Percentiles rank a stretch among this genome's conserved stretches.
These are phyloP conservation scores for Pteronura brasiliensis DNA, from an alignment of 2,113 vertebrate genomes.

Conservation along the genomic window DNA sequence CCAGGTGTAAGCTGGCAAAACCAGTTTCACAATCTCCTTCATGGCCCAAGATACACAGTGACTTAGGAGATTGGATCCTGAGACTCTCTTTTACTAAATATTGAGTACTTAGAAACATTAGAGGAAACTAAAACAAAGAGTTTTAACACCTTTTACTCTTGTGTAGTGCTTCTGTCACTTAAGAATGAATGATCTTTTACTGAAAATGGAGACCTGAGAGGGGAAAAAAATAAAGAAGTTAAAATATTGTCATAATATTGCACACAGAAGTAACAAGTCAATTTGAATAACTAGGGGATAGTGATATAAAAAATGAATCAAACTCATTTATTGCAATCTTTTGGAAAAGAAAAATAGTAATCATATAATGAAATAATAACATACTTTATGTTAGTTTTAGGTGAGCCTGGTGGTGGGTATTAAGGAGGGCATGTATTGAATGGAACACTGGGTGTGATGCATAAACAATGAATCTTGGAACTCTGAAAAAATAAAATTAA, in stretches of 20 bases:
- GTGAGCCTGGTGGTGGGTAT: too few species aligned
- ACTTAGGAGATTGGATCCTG: not conserved
- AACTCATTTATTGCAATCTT: not conserved
- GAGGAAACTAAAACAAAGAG: not conserved
- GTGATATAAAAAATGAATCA: not conserved
- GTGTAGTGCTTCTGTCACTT: not conserved
- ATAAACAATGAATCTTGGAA: too few species aligned
- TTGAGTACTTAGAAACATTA: not conserved
- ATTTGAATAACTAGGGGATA: not conserved
- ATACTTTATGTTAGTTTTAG: not conserved
- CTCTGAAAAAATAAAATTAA: too few species aligned
- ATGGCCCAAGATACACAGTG: not conserved
- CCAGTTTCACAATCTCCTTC: not conserved
- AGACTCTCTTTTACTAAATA: not conserved
- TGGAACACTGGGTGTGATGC: too few species aligned
- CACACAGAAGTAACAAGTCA: not conserved
- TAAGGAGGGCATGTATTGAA: too few species aligned
- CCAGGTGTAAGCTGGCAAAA: not conserved
- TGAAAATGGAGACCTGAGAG: not conserved
- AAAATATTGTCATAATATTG: not conserved
- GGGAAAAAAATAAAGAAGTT: not conserved
- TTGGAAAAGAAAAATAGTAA: not conserved
- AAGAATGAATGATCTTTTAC: not conserved
- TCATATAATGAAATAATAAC: not conserved
- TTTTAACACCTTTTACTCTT: not conserved